phyloP scores from a whole-genome alignment of 2,113 vertebrate genomes.

The Zingel zingel region DNA sequence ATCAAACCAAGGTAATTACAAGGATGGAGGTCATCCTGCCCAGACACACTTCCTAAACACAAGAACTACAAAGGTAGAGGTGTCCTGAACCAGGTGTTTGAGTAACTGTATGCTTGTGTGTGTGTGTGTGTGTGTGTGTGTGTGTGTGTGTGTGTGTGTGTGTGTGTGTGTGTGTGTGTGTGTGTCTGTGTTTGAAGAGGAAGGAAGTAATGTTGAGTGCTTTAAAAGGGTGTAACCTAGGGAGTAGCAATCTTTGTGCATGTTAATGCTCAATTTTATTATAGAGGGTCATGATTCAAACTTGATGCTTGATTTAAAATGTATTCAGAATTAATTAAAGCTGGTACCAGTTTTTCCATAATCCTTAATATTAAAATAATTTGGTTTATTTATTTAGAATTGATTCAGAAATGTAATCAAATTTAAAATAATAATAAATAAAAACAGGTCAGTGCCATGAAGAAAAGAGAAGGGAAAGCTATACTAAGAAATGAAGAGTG shows the following conservation, averaged over 20 bases:
- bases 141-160: not conserved
- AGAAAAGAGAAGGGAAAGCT: conserved; percentile 21
- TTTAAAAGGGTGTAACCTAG: not conserved
- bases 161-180: conserved; percentile 2
- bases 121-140: not conserved
- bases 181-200: conserved; percentile 6
- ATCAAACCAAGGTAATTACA: conserved; percentile 62
- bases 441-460: conserved; percentile 15
- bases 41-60: conserved; percentile 31
- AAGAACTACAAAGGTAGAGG: conserved; percentile 27
- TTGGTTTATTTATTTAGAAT: not conserved
- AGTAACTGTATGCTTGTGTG: not conserved
- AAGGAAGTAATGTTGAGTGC: conserved; percentile 1
- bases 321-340: not conserved
- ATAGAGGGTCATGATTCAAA: not conserved
- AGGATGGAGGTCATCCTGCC: conserved; percentile 52
- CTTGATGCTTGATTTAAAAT: not conserved
- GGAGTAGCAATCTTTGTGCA: not conserved
- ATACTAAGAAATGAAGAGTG: conserved; percentile 2
- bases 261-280: not conserved
- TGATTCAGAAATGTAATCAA: not conserved
- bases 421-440: too few relatives aligned
- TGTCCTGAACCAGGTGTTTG: conserved; percentile 23
- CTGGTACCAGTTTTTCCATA: not conserved
- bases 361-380: not conserved